Evolutionary conservation across 2,113 vertebrate genomes (phyloP).

Genomic region (Bujurquina vittata): DNA sequence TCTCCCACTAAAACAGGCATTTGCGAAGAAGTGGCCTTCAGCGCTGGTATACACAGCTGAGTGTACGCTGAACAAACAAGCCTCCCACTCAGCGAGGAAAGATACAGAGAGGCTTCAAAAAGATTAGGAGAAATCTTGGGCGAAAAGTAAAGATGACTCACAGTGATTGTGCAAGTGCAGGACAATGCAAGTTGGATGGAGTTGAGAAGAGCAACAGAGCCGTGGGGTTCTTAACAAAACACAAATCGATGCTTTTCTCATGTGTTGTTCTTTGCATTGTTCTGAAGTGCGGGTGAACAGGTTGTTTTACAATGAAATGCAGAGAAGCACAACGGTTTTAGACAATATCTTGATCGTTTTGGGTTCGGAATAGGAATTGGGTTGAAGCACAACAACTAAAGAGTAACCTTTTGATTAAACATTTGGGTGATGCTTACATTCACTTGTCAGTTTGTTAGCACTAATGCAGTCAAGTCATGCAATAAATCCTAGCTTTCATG

Average conservation of each 20-base stretch:
- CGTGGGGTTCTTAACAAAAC: constrained; percentile 54
- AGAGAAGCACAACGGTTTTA: background rate
- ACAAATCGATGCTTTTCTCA: constrained; percentile 62
- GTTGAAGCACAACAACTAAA: constrained; percentile 2
- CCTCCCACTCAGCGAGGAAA: constrained; percentile 80
- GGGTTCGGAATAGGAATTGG: background rate
- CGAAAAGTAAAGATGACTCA: constrained; percentile 79
- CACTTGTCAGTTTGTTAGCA: background rate
- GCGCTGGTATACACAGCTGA: constrained; percentile 78
- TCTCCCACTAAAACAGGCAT: constrained; percentile 82
- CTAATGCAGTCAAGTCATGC: background rate
- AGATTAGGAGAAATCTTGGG: constrained; percentile 78
- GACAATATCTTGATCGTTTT: background rate
- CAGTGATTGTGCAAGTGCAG: constrained; percentile 72
- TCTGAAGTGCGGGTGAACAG: constrained; percentile 40
- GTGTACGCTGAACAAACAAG: constrained; percentile 82
- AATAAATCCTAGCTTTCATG: background rate
- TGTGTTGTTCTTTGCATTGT: constrained; percentile 55
- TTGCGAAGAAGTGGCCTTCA: constrained; percentile 83
- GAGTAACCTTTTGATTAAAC: background rate
- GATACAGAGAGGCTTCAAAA: constrained; percentile 76
- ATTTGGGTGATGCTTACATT: background rate
- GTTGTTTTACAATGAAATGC: constrained; percentile 22
- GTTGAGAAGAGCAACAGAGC: constrained; percentile 67
- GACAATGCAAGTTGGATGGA: constrained; percentile 70